Evolutionary conservation across 2,113 vertebrate genomes (phyloP).

Genomic region (Cromileptes altivelis): DNA sequence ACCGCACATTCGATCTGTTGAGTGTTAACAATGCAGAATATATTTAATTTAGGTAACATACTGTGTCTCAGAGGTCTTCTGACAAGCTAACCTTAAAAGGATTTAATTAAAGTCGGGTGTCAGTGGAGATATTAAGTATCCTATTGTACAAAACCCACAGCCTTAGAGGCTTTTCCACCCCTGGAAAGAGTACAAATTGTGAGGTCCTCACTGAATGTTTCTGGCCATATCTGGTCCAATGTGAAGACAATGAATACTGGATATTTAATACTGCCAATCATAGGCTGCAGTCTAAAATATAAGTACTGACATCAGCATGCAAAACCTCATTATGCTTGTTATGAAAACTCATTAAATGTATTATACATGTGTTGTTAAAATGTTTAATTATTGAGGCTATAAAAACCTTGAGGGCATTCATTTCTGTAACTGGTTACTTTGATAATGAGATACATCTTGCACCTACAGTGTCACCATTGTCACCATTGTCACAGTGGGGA

Average conservation of each 20-base stretch:
- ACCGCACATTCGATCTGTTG: neutral
- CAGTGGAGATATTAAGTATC: conserved; percentile 11
- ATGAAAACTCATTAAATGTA: neutral
- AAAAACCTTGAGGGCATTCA: neutral
- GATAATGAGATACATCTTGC: conserved; percentile 9
- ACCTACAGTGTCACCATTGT: neutral
- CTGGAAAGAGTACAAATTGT: neutral
- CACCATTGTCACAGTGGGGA: neutral
- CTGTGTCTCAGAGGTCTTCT: neutral
- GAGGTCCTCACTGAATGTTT: neutral
- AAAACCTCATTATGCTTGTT: conserved; percentile 6
- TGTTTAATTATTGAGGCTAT: neutral
- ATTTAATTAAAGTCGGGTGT: conserved; percentile 22
- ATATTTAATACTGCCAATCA: neutral
- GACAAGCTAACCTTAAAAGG: neutral
- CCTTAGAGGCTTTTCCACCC: conserved; percentile 7
- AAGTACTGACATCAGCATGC: neutral
- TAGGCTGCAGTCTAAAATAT: neutral
- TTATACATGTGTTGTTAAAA: conserved; percentile 6
- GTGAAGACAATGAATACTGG: neutral
- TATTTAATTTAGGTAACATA: neutral
- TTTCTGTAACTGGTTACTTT: conserved; percentile 5
- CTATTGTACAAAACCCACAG: neutral
- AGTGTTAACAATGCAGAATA: neutral
- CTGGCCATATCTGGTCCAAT: neutral